phyloP scores from a whole-genome alignment of 1,140 invertebrate genomes.

The Mycetomoellerius zeteki region DNA sequence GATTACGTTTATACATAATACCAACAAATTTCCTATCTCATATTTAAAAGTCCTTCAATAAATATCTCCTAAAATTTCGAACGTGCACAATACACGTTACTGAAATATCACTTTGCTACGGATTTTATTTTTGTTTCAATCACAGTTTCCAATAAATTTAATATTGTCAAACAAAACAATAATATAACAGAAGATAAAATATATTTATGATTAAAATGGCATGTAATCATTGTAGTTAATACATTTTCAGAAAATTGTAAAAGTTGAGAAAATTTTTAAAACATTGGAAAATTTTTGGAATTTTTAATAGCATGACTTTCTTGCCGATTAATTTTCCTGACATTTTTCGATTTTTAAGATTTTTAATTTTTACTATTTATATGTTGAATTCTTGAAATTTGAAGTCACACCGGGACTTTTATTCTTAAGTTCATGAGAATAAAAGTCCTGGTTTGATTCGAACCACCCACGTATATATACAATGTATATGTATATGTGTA shows the following conservation, averaged over 20 bases:
- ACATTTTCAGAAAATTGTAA: neutral
- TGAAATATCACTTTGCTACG: neutral
- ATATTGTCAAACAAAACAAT: constrained; percentile 11
- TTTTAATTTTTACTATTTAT: neutral
- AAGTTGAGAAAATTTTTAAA: neutral
- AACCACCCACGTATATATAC: too few species aligned
- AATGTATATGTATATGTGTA: too few species aligned
- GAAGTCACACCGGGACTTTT: too few species aligned
- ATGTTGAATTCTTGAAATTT: neutral
- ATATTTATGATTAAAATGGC: neutral
- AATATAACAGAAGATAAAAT: neutral
- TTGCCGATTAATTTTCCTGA: neutral
- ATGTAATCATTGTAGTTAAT: neutral
- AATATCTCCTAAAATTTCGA: constrained; percentile 19
- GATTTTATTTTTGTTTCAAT: constrained; percentile 34
- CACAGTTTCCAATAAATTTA: neutral
- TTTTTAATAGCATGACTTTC: neutral
- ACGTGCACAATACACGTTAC: constrained; percentile 1
- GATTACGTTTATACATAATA: neutral
- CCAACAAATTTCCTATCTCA: neutral
- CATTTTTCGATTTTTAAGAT: neutral
- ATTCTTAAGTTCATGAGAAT: too few species aligned
- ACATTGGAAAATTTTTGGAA: neutral
- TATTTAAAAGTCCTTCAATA: constrained; percentile 25
- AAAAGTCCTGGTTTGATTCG: too few species aligned